phyloP scores from a whole-genome alignment of 1,140 invertebrate species.

The Druon quercuslanigerum region DNA sequence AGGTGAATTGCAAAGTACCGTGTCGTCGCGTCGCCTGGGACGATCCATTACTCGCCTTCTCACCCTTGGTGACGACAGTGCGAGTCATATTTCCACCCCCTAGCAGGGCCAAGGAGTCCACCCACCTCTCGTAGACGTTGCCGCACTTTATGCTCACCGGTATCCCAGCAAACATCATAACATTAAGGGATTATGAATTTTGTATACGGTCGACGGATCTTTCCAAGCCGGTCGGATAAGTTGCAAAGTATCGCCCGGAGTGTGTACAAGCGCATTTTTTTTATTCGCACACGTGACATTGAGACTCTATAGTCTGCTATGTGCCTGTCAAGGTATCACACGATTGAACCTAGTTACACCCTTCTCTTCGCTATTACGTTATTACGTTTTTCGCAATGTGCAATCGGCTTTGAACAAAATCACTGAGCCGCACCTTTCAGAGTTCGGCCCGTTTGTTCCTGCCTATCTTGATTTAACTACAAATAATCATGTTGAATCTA shows the following conservation, averaged over 20 bases:
- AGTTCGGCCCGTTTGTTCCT: neutral
- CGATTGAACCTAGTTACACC: constrained; percentile 14
- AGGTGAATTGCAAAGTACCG: constrained; percentile 45
- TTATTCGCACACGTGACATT: constrained; percentile 30
- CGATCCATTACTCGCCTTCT: constrained; percentile 46
- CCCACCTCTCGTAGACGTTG: constrained; percentile 41
- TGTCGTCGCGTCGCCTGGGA: constrained; percentile 39
- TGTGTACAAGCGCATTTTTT: neutral
- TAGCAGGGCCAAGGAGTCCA: neutral
- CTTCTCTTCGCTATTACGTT: neutral
- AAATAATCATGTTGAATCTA: no score
- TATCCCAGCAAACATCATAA: constrained; percentile 65
- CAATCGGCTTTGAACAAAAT: neutral
- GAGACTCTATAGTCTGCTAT: constrained; percentile 19
- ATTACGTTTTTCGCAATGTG: constrained; percentile 20
- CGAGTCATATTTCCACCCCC: constrained; percentile 49
- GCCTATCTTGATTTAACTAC: no score
- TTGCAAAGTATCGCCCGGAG: constrained; percentile 37
- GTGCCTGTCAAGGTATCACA: neutral
- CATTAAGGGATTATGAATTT: constrained; percentile 69
- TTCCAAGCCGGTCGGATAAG: constrained; percentile 41
- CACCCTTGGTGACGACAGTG: constrained; percentile 35
- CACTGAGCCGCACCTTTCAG: neutral
- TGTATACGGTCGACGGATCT: constrained; percentile 61
- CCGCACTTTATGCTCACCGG: constrained; percentile 60